Conservation (phyloP, 2,888 invertebrate species). For the Melieria omissa region DNA sequence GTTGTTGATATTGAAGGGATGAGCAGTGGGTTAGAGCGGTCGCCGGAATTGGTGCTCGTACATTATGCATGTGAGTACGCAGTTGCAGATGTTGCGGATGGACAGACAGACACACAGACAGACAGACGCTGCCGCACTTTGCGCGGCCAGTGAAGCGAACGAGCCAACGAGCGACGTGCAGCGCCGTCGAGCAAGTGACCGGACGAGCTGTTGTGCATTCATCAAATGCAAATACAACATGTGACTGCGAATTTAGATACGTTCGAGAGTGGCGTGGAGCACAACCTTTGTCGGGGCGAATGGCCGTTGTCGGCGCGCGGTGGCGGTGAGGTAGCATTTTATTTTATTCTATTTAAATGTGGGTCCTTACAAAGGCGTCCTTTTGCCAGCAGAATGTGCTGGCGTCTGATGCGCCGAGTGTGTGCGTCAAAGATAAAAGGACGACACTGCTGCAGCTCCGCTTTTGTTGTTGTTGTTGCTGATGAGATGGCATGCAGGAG, state of each 20-base stretch:
- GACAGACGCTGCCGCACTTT: too few relatives aligned
- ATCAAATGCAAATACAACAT: conserved; percentile 50
- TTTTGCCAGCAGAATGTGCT: conserved; percentile 10
- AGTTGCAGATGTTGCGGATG: not conserved
- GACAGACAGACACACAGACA: not conserved
- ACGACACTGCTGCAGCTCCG: conserved; percentile 27
- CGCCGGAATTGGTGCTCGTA: too few relatives aligned
- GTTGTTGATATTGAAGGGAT: not conserved
- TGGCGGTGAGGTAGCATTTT: conserved; percentile 3
- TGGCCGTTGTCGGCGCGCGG: not conserved
- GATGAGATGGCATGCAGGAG: not conserved
- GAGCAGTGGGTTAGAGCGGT: not conserved
- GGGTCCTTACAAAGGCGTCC: not conserved
- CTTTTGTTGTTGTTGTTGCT: conserved; percentile 22
- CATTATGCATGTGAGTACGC: not conserved
- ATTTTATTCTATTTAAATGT: conserved; percentile 30
- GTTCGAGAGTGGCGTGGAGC: conserved; percentile 45
- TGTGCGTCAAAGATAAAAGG: conserved; percentile 49
- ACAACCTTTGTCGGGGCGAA: not conserved
- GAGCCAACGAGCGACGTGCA: not conserved
- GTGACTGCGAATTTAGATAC: conserved; percentile 53
- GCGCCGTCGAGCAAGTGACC: conserved; percentile 23
- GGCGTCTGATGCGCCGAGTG: conserved; percentile 17
- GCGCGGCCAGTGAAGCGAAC: too few relatives aligned
- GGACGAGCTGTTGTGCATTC: conserved; percentile 45